phyloP scores from a whole-genome alignment of 2,113 vertebrate genomes.

The Amazona guildingii region DNA sequence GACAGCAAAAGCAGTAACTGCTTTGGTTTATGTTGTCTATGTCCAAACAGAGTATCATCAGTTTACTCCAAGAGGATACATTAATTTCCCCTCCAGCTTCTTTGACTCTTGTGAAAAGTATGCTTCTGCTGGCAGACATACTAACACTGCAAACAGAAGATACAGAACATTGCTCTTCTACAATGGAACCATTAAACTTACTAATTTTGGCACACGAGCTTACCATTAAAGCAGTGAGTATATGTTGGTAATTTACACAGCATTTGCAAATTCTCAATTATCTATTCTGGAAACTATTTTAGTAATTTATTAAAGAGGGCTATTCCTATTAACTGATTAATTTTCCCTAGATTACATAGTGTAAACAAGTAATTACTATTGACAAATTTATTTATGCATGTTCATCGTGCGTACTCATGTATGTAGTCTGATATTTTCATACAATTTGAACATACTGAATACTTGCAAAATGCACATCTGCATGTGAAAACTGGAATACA shows the following conservation, averaged over 20 bases:
- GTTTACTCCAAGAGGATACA: constrained; percentile 67
- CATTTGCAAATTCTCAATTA: background rate
- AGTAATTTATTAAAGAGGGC: background rate
- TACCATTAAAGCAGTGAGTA: constrained; percentile 75
- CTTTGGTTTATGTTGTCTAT: constrained; percentile 21
- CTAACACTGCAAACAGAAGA: constrained; percentile 49
- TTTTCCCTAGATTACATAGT: background rate
- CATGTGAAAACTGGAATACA: background rate
- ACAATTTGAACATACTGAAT: background rate
- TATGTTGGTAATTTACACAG: background rate
- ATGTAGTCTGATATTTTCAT: background rate
- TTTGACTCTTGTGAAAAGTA: constrained; percentile 72
- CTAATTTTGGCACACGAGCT: constrained; percentile 68
- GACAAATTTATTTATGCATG: background rate
- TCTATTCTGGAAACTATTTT: background rate
- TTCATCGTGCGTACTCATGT: background rate
- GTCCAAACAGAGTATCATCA: constrained; percentile 73
- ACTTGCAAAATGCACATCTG: background rate
- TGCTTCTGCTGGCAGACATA: constrained; percentile 76
- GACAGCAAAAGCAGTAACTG: background rate
- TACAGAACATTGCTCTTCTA: constrained; percentile 33
- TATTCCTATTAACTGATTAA: background rate
- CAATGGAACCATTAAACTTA: constrained; percentile 52
- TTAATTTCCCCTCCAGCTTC: constrained; percentile 72
- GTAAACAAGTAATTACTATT: background rate